Percentiles rank a stretch among this genome's conserved stretches.
Conservation (phyloP, 2,888 invertebrate species). For the Neuroscelio doddi region DNA sequence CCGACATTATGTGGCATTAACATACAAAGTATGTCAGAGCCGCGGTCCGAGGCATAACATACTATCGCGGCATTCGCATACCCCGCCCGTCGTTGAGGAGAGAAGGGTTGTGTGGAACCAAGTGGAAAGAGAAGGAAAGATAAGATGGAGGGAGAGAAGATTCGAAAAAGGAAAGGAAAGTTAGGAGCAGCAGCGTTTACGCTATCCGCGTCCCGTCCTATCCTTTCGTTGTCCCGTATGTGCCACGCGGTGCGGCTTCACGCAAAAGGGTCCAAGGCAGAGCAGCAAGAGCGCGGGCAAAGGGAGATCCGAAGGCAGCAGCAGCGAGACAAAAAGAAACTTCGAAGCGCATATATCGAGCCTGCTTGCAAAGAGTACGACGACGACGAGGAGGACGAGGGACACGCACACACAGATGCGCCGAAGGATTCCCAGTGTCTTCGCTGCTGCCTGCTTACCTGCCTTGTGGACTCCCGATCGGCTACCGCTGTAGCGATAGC, state of each 20-base stretch:
- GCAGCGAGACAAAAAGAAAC: constrained; percentile 64
- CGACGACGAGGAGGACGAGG: constrained; percentile 49
- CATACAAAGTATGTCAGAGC: constrained; percentile 72
- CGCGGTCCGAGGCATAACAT: constrained; percentile 68
- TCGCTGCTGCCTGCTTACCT: constrained; percentile 45
- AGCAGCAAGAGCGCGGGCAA: constrained; percentile 56
- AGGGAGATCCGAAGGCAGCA: constrained; percentile 63
- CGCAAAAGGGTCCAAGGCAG: constrained; percentile 62
- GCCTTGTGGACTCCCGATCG: constrained; percentile 58
- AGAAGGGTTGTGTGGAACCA: constrained; percentile 35
- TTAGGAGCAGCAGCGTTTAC: constrained; percentile 55
- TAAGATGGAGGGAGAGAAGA: constrained; percentile 15
- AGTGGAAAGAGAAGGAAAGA: constrained; percentile 22
- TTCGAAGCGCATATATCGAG: constrained; percentile 65
- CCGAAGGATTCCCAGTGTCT: constrained; percentile 58
- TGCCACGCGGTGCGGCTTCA: constrained; percentile 68
- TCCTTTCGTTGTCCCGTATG: constrained; percentile 55
- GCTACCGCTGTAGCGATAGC: constrained; percentile 56
- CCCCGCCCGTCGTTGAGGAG: constrained; percentile 52
- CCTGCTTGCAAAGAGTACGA: constrained; percentile 54
- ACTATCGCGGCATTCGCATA: constrained; percentile 67
- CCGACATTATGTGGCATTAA: constrained; percentile 72
- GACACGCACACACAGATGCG: constrained; percentile 54
- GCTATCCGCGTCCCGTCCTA: constrained; percentile 58
- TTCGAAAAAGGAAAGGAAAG: constrained; percentile 41